These are phyloP conservation scores for Enteromius radiatus DNA, from an alignment of 2,797 vertebrate genomes.

Conservation along the genomic window DNA sequence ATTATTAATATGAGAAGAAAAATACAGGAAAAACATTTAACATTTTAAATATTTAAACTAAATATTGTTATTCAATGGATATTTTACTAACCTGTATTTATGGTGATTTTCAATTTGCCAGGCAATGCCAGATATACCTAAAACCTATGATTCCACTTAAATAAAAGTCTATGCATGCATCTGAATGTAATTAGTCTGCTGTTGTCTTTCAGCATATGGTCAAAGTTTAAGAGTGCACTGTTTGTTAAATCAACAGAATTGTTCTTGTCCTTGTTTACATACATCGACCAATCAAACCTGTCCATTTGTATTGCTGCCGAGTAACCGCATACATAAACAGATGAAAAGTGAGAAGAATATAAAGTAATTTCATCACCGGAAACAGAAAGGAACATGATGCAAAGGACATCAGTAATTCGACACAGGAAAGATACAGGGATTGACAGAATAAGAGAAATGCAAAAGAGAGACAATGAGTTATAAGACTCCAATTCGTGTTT, in stretches of 20 bases:
- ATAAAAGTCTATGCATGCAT: not conserved
- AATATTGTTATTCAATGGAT: not conserved
- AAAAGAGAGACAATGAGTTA: constrained; percentile 3
- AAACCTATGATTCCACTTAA: not conserved
- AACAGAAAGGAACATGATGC: constrained; percentile 19
- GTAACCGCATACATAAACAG: constrained; percentile 22
- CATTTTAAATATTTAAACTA: not conserved
- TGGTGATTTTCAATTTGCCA: not conserved
- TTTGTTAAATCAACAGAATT: constrained; percentile 32
- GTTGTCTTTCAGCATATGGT: not conserved
- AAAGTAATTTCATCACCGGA: constrained; percentile 22
- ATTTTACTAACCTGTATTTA: not conserved
- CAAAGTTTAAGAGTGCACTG: constrained; percentile 2
- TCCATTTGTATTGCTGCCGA: constrained; percentile 31
- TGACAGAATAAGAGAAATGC: not conserved
- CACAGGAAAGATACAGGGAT: constrained; percentile 6
- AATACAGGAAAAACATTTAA: not conserved
- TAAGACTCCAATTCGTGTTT: not conserved
- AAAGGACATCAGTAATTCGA: constrained; percentile 12
- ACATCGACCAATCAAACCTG: constrained; percentile 34
- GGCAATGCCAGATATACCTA: not conserved
- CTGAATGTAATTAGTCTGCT: not conserved
- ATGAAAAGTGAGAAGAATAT: constrained; percentile 44
- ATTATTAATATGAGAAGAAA: not conserved
- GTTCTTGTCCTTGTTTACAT: constrained; percentile 29